Base-by-base conservation (phyloP, 1,140 invertebrate species). In the Drosophila ogumai region DNA sequence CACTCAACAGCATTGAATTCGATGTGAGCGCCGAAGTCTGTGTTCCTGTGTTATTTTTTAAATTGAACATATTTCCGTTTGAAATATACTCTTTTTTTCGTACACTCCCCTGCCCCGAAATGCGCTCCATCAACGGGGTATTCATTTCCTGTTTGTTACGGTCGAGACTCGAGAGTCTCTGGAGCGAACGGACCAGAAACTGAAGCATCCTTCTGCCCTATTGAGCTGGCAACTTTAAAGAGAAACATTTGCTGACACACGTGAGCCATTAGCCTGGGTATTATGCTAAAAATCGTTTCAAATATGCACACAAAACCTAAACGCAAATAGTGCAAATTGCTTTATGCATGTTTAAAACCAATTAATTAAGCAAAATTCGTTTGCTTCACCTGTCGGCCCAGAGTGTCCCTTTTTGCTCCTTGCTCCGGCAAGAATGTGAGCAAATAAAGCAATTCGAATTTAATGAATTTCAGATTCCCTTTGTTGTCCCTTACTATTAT, bases 11-110 rank as follows among this genome's bases (percentile, higher is more conserved):
- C 54, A 72, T 50, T 50, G 54, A 41, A 72, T 59, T 72, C 36
- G 28, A 49, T 72, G 68, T 57, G 47, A 63, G 41, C 57, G 59
- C 22, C 46, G 32, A 36, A 59, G 56, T 66, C 46, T 38, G 60
- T 59, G 67, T 72, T 72, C 52, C 56, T 75, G 76, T 76, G 75
- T 50, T 85, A 75, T 85, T 84, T 79, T 84, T 82, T 66, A 82
- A 84, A 82, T 82, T 84, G 76, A 84, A 84, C 81, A 84, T 85
- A 84, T 84, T 85, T 84, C 81, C 81, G 81, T 73, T 84, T 38
- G 74, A 69, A 73, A 82, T 78, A 64, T 74, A 67, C 52, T 31
- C 6, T 40, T 54, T 60, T 38, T 52, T 52, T 34, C 10, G 12
- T 49, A 34, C 25, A 13, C 54, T 22, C 7, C 19, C 7, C 17